These are phyloP conservation scores for Danionella dracula DNA, from an alignment of 2,797 vertebrate species.

Conservation along the genomic window DNA sequence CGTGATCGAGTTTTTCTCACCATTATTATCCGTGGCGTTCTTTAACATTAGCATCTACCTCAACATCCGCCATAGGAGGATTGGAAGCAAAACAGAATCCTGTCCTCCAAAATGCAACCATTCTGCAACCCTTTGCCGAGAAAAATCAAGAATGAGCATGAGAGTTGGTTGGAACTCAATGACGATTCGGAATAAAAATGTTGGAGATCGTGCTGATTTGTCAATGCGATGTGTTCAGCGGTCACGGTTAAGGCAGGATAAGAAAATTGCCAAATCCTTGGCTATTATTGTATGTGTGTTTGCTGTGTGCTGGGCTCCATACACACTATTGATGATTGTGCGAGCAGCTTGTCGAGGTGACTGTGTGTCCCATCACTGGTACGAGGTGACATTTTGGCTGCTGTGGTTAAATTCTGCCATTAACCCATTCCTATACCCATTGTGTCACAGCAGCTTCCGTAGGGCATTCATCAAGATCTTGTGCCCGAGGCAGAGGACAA, in stretches of 20 bases:
- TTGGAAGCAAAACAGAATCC: conserved; percentile 49
- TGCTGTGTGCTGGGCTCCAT: conserved; percentile 84
- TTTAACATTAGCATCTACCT: conserved; percentile 85
- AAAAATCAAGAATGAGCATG: conserved; percentile 13
- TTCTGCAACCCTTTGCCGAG: conserved; percentile 18
- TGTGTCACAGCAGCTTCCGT: conserved; percentile 82
- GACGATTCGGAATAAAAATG: conserved; percentile 54
- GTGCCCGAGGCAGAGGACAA: conserved; percentile 52
- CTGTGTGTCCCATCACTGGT: conserved; percentile 69
- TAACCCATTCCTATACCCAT: conserved; percentile 84
- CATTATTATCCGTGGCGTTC: conserved; percentile 77
- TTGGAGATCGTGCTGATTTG: conserved; percentile 33
- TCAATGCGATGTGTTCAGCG: conserved; percentile 62
- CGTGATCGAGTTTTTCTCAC: conserved; percentile 81
- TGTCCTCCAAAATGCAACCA: conserved; percentile 33
- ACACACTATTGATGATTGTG: conserved; percentile 81
- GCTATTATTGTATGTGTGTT: conserved; percentile 81
- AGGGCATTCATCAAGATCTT: conserved; percentile 81
- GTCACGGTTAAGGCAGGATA: conserved; percentile 74
- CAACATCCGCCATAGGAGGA: conserved; percentile 72
- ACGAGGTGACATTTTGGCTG: conserved; percentile 84
- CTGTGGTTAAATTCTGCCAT: conserved; percentile 86
- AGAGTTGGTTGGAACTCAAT: conserved; percentile 49
- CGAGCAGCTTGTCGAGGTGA: conserved; percentile 68
- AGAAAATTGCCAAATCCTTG: conserved; percentile 81